phyloP scores from a whole-genome alignment of 1,140 invertebrate genomes.

The Pogonus chalceus region DNA sequence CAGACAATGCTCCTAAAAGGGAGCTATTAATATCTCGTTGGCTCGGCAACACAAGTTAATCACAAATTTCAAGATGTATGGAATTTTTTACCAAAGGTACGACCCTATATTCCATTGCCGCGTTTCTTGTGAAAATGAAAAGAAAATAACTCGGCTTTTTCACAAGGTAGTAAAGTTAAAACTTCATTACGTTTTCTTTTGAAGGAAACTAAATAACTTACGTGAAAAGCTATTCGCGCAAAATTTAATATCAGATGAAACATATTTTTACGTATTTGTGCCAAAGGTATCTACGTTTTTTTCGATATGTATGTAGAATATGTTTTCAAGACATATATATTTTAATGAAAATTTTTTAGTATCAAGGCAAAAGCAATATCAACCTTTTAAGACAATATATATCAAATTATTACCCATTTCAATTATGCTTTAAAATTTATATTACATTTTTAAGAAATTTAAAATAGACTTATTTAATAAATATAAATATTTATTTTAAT shows the following conservation, averaged over 20 bases:
- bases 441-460: too few species aligned
- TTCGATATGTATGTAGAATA: too few species aligned
- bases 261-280: not conserved
- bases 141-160: slow-evolving; percentile 2
- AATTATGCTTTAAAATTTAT: too few species aligned
- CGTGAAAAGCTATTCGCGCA: not conserved
- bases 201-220: slow-evolving; percentile 4
- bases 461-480: too few species aligned
- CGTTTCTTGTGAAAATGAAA: slow-evolving; percentile 1
- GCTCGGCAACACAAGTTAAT: not conserved
- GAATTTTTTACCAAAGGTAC: slow-evolving; percentile 6
- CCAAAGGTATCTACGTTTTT: too few species aligned
- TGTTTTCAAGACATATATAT: not conserved
- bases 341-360: too few species aligned
- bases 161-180: slow-evolving; percentile 6
- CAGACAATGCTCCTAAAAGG: not conserved
- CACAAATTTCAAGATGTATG: slow-evolving; percentile 1
- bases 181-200: slow-evolving; percentile 2
- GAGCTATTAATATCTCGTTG: not conserved
- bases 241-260: not conserved
- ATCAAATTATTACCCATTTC: too few species aligned
- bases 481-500: too few species aligned
- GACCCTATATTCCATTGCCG: not conserved
- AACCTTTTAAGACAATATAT: too few species aligned
- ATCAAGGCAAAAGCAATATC: too few species aligned